Evolutionary conservation across 2,888 invertebrate genomes (phyloP), one percentile per base, ranked within the genome.

Genomic region (Oeneis ivallda): DNA sequence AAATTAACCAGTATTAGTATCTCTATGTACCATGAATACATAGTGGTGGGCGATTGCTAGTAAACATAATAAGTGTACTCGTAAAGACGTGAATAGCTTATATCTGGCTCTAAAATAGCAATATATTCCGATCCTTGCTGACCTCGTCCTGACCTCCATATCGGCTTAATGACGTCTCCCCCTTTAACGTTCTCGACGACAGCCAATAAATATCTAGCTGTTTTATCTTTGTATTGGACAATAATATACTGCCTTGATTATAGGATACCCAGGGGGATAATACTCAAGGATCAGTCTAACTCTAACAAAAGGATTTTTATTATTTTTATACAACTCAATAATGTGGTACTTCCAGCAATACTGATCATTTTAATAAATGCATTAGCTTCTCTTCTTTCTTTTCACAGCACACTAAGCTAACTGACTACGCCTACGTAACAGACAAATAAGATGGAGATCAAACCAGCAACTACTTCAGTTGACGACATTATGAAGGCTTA

Each of bases 111-210:
- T 69, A 68, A 69, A 71, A 67, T 47, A 61, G 63, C 62, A 54
- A 67, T 66, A 71, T 65, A 67, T 65, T 52, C 67, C 65, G 70
- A 68, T 70, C 70, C 70, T 68, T 56, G 59, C 62, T 71, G 71
- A 70, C 71, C 73, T 66, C 70, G 66, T 54, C 53, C 65, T 64
- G 72, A 71, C 74, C 73, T 72, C 67, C 47, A 62, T 69, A 72
- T 70, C 65, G 68, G 69, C 72, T 71, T 72, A 72, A 72, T 71
- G 74, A 74, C 69, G 62, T 66, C 70, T 65, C 75, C 50, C 61
- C 68, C 67, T 70, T 73, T 73, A 72, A 72, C 67, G 68, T 71
- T 65, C 61, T 64, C 67, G 70, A 64, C 72, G 71, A 72, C 70
- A 72, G 65, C 71, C 71, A 73, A 75, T 74, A 74, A 72, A 70